Conservation (phyloP, 2,888 invertebrate genomes). For the Orthonychiurus folsomi region DNA sequence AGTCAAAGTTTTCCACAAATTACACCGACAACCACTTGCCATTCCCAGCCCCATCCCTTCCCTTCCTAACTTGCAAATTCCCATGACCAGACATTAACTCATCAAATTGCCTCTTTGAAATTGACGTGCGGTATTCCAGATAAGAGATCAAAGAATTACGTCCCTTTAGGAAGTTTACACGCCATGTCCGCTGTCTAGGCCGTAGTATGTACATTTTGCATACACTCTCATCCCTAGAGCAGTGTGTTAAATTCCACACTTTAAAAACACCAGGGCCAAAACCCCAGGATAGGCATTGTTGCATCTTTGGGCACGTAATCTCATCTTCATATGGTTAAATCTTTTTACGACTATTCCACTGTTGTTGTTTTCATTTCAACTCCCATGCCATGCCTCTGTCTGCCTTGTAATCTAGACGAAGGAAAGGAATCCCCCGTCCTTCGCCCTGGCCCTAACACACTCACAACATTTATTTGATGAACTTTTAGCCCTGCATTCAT, state of each 20-base stretch:
- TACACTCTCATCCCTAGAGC: too few species aligned
- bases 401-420: neutral
- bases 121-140: slow-evolving; percentile 2
- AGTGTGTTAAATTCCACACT: neutral
- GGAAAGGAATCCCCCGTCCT: neutral
- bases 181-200: neutral
- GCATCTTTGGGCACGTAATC: too few species aligned
- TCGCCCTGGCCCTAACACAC: neutral
- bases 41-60: neutral
- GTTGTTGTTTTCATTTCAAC: neutral
- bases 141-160: neutral
- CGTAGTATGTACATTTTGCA: too few species aligned
- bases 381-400: neutral
- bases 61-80: neutral
- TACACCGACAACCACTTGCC: neutral
- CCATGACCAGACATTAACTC: neutral
- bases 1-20: neutral
- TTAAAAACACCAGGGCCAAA: neutral
- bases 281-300: too few species aligned
- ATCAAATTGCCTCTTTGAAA: slow-evolving; percentile 2
- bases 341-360: too few species aligned
- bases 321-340: neutral
- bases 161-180: neutral
- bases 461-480: neutral
- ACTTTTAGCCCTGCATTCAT: neutral